Conservation (phyloP, 2,888 invertebrate genomes). For the Acleris laterana region DNA sequence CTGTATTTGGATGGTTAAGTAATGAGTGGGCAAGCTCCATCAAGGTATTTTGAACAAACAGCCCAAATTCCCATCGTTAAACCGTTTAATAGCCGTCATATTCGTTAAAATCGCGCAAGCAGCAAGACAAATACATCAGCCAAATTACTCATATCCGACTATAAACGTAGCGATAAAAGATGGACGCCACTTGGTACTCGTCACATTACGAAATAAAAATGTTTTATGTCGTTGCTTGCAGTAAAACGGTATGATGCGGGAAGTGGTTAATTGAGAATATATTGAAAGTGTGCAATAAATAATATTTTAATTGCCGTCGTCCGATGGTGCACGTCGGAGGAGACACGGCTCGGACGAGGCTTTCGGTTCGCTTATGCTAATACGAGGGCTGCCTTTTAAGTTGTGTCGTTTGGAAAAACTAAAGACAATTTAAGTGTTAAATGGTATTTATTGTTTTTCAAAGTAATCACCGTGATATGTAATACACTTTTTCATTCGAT, state of each 20-base stretch:
- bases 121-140: conserved; percentile 1
- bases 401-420: too few species aligned
- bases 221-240: conserved; percentile 22
- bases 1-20: too few species aligned
- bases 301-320: conserved; percentile 46
- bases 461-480: too few species aligned
- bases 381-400: too few species aligned
- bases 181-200: conserved; percentile 2
- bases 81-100: conserved; percentile 5
- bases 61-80: conserved; percentile 1
- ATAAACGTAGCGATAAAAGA: conserved; percentile 6
- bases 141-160: conserved; percentile 9
- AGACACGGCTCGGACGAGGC: conserved; percentile 15
- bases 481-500: too few species aligned
- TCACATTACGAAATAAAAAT: conserved; percentile 8
- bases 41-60: background rate
- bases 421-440: too few species aligned
- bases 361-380: conserved; percentile 15
- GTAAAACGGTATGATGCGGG: conserved; percentile 42
- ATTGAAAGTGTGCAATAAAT: conserved; percentile 49
- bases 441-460: too few species aligned
- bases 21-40: too few species aligned
- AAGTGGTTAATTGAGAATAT: conserved; percentile 51
- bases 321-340: conserved; percentile 44
- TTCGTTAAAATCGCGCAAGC: background rate